phyloP scores from a whole-genome alignment of 2,797 vertebrate species.

The Danio aesculapii region DNA sequence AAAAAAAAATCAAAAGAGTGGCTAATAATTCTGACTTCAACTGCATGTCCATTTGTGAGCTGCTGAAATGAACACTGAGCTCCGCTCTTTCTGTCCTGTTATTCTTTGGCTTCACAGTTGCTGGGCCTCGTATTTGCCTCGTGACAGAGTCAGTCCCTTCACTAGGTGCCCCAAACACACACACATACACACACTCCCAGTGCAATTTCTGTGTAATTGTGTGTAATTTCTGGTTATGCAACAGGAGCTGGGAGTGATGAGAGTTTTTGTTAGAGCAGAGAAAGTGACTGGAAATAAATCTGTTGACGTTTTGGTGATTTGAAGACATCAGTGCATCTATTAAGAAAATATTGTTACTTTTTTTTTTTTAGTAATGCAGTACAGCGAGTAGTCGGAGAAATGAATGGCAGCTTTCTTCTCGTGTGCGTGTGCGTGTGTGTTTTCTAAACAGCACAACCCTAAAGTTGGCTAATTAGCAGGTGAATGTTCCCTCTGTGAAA shows the following conservation, averaged over 20 bases:
- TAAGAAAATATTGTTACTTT: not conserved
- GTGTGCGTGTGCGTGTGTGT: not conserved
- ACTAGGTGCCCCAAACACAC: not conserved
- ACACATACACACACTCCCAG: not conserved
- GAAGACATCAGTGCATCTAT: not conserved
- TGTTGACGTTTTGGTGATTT: not conserved
- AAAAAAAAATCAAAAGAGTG: too few relatives aligned
- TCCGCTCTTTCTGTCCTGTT: not conserved
- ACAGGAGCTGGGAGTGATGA: constrained; percentile 19
- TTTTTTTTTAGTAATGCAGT: too few relatives aligned
- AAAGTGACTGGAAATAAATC: constrained; percentile 11
- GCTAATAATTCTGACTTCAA: too few relatives aligned
- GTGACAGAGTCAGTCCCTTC: constrained; percentile 31
- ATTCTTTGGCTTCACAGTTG: constrained; percentile 11
- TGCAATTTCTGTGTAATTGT: too few relatives aligned
- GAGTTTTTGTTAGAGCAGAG: not conserved
- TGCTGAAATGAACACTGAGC: not conserved
- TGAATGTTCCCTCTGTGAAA: constrained; percentile 32
- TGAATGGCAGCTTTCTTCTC: constrained; percentile 21
- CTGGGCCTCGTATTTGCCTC: constrained; percentile 17
- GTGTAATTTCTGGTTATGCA: constrained; percentile 38
- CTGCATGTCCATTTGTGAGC: not conserved
- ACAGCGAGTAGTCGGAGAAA: not conserved
- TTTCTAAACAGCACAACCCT: constrained; percentile 1
- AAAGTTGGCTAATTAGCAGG: constrained; percentile 18